Evolutionary conservation across 2,113 vertebrate species (phyloP).

Genomic region (Limnothrissa miodon): DNA sequence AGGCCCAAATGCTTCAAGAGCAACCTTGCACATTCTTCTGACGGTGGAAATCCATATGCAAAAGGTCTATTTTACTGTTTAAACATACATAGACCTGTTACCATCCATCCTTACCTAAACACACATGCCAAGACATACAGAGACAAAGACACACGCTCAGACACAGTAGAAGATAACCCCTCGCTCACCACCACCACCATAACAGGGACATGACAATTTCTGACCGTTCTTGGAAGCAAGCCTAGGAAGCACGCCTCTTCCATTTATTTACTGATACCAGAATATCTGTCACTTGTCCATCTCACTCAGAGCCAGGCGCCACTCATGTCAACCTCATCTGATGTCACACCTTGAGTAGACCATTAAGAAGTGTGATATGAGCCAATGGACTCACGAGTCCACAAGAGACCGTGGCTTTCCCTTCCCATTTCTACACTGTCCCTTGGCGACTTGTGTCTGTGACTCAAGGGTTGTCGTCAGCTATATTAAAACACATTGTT

Average conservation of each 20-base stretch:
- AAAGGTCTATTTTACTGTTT: background rate
- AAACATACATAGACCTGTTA: background rate
- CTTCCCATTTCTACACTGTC: background rate
- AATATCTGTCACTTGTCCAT: slow-evolving; percentile 33
- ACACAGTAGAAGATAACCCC: too few relatives aligned
- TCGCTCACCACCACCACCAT: background rate
- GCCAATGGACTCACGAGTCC: background rate
- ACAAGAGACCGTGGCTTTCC: background rate
- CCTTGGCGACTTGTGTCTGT: background rate
- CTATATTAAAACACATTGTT: background rate
- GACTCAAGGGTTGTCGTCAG: background rate
- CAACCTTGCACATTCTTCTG: too few relatives aligned
- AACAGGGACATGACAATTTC: background rate
- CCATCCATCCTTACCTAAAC: background rate
- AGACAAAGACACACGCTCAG: too few relatives aligned
- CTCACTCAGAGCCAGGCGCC: slow-evolving; percentile 5
- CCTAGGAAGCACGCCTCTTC: slow-evolving; percentile 17
- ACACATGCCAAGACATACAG: background rate
- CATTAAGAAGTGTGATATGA: slow-evolving; percentile 31
- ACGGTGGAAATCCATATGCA: background rate
- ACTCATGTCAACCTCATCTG: slow-evolving; percentile 22
- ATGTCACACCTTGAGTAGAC: slow-evolving; percentile 13
- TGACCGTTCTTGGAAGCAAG: background rate
- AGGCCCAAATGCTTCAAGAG: background rate
- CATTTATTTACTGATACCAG: slow-evolving; percentile 25